These are phyloP conservation scores for Pagrus major DNA, from an alignment of 2,113 vertebrate species.

Conservation along the genomic window DNA sequence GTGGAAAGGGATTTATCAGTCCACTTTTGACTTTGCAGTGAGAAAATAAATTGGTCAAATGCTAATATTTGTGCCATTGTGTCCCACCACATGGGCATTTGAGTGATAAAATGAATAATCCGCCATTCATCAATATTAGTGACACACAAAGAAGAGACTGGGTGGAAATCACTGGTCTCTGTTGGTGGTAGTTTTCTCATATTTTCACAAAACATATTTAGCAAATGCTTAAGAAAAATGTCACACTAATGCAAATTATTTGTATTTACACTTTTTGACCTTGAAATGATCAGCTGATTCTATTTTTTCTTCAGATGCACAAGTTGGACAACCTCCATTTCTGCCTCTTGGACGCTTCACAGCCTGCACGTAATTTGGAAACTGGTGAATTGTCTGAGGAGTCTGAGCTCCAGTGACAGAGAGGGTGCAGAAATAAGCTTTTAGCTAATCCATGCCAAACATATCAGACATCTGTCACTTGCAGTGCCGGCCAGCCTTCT, in stretches of 20 bases:
- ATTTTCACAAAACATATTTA: not conserved
- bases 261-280: constrained; percentile 42
- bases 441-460: constrained; percentile 79
- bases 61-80: constrained; percentile 43
- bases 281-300: constrained; percentile 25
- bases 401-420: constrained; percentile 67
- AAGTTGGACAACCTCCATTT: constrained; percentile 59
- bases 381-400: constrained; percentile 70
- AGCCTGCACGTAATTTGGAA: constrained; percentile 65
- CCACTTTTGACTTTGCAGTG: constrained; percentile 68
- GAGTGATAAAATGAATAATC: constrained; percentile 41
- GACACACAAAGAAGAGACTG: not conserved
- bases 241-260: not conserved
- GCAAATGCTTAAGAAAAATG: constrained; percentile 10
- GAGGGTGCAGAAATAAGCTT: constrained; percentile 78
- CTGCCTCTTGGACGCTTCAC: constrained; percentile 50
- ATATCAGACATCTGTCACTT: constrained; percentile 84
- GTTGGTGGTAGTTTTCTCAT: constrained; percentile 6
- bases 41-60: constrained; percentile 68
- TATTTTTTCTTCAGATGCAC: constrained; percentile 28
- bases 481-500: constrained; percentile 63
- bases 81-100: constrained; percentile 22
- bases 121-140: constrained; percentile 9
- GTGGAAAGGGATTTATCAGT: constrained; percentile 74
- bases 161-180: not conserved